These are phyloP conservation scores for Erannis defoliaria DNA, from an alignment of 2,888 invertebrate genomes.

Conservation along the genomic window DNA sequence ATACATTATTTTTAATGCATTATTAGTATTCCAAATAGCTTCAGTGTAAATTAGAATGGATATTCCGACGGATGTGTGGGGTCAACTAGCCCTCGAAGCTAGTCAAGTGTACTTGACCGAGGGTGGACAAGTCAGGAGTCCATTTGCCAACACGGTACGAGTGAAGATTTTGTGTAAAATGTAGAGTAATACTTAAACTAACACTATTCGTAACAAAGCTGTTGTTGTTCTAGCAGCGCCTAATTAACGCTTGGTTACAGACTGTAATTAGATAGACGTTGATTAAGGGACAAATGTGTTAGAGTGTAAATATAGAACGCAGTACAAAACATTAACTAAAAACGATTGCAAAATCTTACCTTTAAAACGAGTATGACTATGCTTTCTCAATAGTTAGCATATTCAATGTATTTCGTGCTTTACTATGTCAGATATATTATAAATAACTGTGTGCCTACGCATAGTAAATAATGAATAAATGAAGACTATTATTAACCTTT, in stretches of 20 bases:
- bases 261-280: conserved; percentile 24
- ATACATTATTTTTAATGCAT: conserved; percentile 50
- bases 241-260: conserved; percentile 21
- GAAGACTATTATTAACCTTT: conserved; percentile 46
- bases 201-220: not conserved
- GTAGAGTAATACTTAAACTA: conserved; percentile 13
- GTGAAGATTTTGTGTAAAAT: conserved; percentile 41
- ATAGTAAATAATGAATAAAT: conserved; percentile 6
- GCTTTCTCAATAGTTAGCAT: conserved; percentile 11
- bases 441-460: not conserved
- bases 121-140: conserved; percentile 92
- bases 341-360: conserved; percentile 12
- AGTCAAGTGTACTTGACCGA: conserved; percentile 94
- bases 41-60: conserved; percentile 82
- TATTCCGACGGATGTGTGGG: conserved; percentile 93
- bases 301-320: conserved; percentile 26
- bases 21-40: conserved; percentile 53
- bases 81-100: conserved; percentile 95
- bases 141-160: conserved; percentile 94
- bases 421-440: conserved; percentile 9
- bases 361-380: conserved; percentile 2
- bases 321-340: conserved; percentile 10
- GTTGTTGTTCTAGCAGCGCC: conserved; percentile 13
- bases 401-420: conserved; percentile 6
- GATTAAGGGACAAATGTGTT: conserved; percentile 23